Evolutionary conservation across 2,888 invertebrate species (phyloP), one percentile per base, ranked within the genome.

Genomic region (Eutolmus rufibarbis): DNA sequence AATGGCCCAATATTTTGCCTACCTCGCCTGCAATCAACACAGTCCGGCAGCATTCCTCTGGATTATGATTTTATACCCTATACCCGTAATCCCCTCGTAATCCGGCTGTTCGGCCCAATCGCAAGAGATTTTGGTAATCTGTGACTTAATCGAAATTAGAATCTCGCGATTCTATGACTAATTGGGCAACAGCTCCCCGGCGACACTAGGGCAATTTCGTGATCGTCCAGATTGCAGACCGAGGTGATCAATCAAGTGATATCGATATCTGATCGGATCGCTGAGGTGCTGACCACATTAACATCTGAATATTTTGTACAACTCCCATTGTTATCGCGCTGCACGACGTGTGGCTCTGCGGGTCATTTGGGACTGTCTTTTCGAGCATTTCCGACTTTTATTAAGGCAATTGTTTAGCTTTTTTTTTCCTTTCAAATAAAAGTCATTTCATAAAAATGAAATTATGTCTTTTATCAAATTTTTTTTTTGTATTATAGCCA

Each of bases 1-100:
- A 87, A 88, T 88, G 87, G 88, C 82, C 88, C 78, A 87, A 88
- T 88, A 88, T 88, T 87, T 88, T 87, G 87, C 86, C 87, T 87
- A 66, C 66, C 86, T 87, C 86, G 86, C 74, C 84, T 84, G 88
- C 84, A 88, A 88, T 88, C 88, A 87, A 86, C 87, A 86, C 74
- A 86, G 84, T 82, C 87, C 87, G 66, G 87, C 87, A 76, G 76
- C 84, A 37, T 19, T 76, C 40, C 76, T 76, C 37, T 34, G 34
- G 76, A 4, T 46, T 46, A 5, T 66, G 23, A 12, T 40, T 40
- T 40, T 12, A 40, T 23, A 9, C 19, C 57, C 23, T 37, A 9
- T 23, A 28, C 23, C 66, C 14, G 12, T 66, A 66, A 66, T 66
- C 66, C 66, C 66, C 66, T 66, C 19, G 12, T 66, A 66, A 66